A percentile compares a stretch with the other conserved stretches of the same genome.
Conservation (phyloP, 2,797 vertebrate species). For the Iguana delicatissima region DNA sequence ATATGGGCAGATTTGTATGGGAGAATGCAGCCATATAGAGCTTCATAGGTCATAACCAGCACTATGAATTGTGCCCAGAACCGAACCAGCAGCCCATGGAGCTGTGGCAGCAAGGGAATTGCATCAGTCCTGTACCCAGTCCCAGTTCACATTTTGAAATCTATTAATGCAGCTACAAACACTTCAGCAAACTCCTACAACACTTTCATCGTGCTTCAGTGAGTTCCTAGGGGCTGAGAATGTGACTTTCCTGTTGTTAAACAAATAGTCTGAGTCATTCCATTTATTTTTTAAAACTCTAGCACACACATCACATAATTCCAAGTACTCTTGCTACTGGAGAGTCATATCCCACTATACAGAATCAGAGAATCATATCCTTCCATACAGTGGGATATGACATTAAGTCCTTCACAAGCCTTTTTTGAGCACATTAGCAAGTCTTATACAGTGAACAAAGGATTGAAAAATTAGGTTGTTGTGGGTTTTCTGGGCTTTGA, state of each 20-base stretch:
- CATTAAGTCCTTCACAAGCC: not conserved
- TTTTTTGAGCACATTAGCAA: not conserved
- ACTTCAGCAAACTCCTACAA: not conserved
- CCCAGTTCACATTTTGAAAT: not conserved
- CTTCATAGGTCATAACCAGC: too few species aligned
- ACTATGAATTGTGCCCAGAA: too few species aligned
- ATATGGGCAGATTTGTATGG: too few species aligned
- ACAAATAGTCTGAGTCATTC: constrained; percentile 10
- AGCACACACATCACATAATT: not conserved
- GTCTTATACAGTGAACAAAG: not conserved
- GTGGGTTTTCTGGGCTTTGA: too few species aligned
- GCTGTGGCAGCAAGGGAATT: too few species aligned
- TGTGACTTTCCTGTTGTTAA: not conserved
- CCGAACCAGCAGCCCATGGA: too few species aligned
- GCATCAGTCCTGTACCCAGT: too few species aligned
- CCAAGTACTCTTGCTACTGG: too few species aligned
- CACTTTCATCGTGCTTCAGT: not conserved
- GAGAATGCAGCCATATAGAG: too few species aligned
- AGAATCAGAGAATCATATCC: too few species aligned
- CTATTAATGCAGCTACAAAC: not conserved
- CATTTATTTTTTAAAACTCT: not conserved
- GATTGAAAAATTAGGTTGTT: not conserved
- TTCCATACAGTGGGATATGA: too few species aligned
- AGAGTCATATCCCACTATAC: too few species aligned
- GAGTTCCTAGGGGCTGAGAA: not conserved